Evolutionary conservation across 1,140 invertebrate genomes (phyloP).

Genomic region (Caenorhabditis tropicalis): DNA sequence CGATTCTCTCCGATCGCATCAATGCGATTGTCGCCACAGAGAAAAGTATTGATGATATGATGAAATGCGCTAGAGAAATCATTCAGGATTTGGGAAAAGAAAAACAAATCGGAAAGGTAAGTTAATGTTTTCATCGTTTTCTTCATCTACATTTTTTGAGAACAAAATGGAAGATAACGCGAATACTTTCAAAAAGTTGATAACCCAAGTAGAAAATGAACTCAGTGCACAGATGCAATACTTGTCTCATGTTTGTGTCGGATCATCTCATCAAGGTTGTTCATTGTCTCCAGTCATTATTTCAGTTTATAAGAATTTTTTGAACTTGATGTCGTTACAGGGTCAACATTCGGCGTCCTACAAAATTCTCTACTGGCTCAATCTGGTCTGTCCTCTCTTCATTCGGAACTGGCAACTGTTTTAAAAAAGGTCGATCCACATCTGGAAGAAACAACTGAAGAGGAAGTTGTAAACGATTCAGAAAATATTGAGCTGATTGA

Average conservation of each 20-base stretch:
- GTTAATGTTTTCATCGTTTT: neutral
- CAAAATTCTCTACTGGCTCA: slow-evolving; percentile 9
- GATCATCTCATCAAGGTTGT: slow-evolving; percentile 6
- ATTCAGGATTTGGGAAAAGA: slow-evolving; percentile 17
- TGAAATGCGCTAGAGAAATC: slow-evolving; percentile 21
- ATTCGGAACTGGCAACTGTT: neutral
- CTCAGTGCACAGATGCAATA: slow-evolving; percentile 11
- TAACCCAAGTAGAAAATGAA: slow-evolving; percentile 35
- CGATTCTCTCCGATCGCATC: neutral
- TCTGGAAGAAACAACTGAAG: neutral
- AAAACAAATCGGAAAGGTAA: slow-evolving; percentile 23
- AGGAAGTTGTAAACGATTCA: neutral
- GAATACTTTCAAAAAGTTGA: slow-evolving; percentile 14
- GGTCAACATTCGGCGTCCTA: neutral
- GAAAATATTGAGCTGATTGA: neutral
- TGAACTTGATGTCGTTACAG: neutral
- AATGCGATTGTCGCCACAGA: neutral
- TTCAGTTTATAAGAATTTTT: neutral
- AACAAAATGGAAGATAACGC: slow-evolving; percentile 30
- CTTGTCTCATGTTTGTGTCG: slow-evolving; percentile 29
- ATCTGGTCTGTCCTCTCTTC: neutral
- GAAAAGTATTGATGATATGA: slow-evolving; percentile 30
- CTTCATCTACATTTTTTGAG: neutral
- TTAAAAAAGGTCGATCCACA: neutral
- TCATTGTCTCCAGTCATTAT: neutral